phyloP scores from a whole-genome alignment of 2,797 vertebrate species.

The Semotilus atromaculatus region DNA sequence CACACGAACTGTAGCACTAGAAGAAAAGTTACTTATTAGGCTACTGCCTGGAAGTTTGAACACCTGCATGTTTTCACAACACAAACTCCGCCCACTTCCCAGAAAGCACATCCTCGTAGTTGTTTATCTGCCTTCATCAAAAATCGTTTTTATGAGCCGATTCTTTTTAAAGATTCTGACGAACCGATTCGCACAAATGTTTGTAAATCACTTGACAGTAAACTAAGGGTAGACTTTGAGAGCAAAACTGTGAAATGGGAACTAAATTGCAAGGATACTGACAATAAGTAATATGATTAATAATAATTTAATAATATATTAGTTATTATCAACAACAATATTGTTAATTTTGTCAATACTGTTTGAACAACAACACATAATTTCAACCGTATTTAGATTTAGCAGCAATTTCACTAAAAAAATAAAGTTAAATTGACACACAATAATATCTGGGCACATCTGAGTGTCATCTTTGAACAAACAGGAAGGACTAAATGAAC shows the following conservation, averaged over 20 bases:
- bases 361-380: background rate
- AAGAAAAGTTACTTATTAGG: background rate
- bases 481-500: background rate
- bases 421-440: background rate
- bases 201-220: background rate
- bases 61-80: slow-evolving; percentile 18
- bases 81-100: slow-evolving; percentile 30
- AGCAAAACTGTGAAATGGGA: background rate
- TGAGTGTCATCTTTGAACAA: background rate
- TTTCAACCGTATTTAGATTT: background rate
- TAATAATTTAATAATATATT: background rate
- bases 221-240: background rate
- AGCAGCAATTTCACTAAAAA: background rate
- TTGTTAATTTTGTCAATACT: background rate
- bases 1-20: background rate
- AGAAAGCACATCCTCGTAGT: background rate
- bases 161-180: background rate
- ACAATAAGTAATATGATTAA: background rate
- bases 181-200: background rate
- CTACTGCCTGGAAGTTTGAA: background rate
- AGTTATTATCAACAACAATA: background rate
- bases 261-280: background rate
- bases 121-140: background rate
- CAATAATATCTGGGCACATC: background rate
- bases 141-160: background rate